phyloP scores from a whole-genome alignment of 2,797 vertebrate genomes.

The Toxotes lorentzi region DNA sequence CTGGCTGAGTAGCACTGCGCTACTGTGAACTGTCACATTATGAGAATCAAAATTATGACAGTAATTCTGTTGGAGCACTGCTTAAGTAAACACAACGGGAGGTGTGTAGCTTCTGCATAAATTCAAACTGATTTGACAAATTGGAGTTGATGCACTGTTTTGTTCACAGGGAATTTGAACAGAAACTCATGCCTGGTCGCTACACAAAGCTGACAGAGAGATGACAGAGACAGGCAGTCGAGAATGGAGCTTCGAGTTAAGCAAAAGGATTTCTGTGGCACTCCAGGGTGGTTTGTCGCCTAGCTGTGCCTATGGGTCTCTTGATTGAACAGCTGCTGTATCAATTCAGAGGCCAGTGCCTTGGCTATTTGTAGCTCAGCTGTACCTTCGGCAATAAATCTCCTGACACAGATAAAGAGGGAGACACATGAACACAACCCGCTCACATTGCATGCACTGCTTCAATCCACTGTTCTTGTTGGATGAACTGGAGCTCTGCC shows the following conservation, averaged over 20 bases:
- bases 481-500: slow-evolving; percentile 42
- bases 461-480: slow-evolving; percentile 31
- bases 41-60: slow-evolving; percentile 46
- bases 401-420: slow-evolving; percentile 54
- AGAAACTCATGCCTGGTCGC: slow-evolving; percentile 27
- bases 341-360: slow-evolving; percentile 62
- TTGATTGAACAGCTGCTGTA: slow-evolving; percentile 73
- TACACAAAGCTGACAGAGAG: slow-evolving; percentile 40
- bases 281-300: slow-evolving; percentile 52
- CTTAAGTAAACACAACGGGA: slow-evolving; percentile 57
- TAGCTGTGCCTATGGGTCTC: slow-evolving; percentile 46
- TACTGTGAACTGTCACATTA: slow-evolving; percentile 1
- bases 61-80: slow-evolving; percentile 54
- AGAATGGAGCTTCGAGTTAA: slow-evolving; percentile 50
- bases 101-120: slow-evolving; percentile 52
- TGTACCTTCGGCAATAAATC: slow-evolving; percentile 65
- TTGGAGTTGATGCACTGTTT: slow-evolving; percentile 61
- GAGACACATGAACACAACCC: slow-evolving; percentile 29
- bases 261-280: slow-evolving; percentile 53
- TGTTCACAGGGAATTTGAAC: slow-evolving; percentile 47
- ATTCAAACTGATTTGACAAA: slow-evolving; percentile 65
- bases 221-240: slow-evolving; percentile 22
- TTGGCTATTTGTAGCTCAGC: slow-evolving; percentile 69
- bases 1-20: slow-evolving; percentile 6
- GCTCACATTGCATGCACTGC: slow-evolving; percentile 11